Conservation (phyloP, 1,140 invertebrate species). For the Phymastichus coffea region DNA sequence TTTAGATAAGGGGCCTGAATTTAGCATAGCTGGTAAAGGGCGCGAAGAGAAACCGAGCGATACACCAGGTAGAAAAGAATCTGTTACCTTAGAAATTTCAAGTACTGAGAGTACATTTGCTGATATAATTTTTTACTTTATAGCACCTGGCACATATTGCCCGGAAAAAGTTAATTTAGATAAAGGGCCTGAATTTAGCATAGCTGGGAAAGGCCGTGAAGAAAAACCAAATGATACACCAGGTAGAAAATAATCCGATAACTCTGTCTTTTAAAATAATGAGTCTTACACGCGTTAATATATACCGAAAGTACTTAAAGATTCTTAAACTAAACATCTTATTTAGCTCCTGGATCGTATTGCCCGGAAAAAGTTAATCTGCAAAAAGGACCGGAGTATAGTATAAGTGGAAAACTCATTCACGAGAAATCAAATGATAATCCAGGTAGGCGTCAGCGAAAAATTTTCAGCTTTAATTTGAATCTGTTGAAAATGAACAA, state of each 20-base stretch:
- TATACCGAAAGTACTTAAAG: constrained; percentile 21
- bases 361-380: constrained; percentile 65
- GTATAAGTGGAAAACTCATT: constrained; percentile 59
- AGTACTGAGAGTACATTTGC: neutral
- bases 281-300: neutral
- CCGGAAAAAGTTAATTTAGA: constrained; percentile 36
- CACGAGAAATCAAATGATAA: constrained; percentile 56
- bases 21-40: constrained; percentile 55
- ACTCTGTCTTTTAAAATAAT: neutral
- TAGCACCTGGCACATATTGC: constrained; percentile 38
- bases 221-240: constrained; percentile 39
- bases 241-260: constrained; percentile 32
- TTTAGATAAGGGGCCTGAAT: constrained; percentile 62
- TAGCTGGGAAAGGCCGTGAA: constrained; percentile 30
- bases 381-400: constrained; percentile 63
- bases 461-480: neutral
- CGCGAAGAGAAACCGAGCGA: constrained; percentile 42
- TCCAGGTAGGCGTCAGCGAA: constrained; percentile 50
- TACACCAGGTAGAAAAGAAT: neutral
- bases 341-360: constrained; percentile 51
- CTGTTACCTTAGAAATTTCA: neutral
- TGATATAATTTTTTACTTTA: neutral
- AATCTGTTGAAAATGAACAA: neutral
- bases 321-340: neutral
- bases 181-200: constrained; percentile 35